Conservation (phyloP, 2,888 invertebrate species). For the Amblyteles armatorius region DNA sequence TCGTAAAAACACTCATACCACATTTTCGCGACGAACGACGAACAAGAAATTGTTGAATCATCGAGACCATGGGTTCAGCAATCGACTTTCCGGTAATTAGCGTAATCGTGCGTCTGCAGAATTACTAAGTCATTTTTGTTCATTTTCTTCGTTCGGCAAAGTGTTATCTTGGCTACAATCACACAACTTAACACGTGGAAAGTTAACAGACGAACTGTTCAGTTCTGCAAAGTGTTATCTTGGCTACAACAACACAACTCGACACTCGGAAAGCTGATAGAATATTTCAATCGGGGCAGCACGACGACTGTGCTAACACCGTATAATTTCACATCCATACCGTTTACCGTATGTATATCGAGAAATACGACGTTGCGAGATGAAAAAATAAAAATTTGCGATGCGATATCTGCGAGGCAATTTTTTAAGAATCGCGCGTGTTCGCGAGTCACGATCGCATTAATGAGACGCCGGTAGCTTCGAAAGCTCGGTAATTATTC, state of each 20-base stretch:
- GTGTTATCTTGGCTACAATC: not conserved
- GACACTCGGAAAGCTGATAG: not conserved
- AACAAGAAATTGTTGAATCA: not conserved
- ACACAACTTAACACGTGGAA: not conserved
- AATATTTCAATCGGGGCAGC: constrained; percentile 1
- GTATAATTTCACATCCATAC: not conserved
- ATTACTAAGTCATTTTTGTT: not conserved
- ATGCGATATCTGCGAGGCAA: not conserved
- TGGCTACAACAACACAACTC: not conserved
- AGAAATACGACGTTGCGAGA: not conserved
- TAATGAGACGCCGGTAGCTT: not conserved
- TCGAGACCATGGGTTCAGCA: constrained; percentile 7
- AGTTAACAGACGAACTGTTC: not conserved
- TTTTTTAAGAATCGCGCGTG: not conserved
- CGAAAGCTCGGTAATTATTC: not conserved
- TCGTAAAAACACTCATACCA: not conserved
- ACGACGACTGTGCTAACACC: not conserved
- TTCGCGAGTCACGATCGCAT: not conserved
- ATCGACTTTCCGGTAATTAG: not conserved
- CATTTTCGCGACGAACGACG: constrained; percentile 2
- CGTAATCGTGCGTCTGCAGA: not conserved
- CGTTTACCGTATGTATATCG: not conserved
- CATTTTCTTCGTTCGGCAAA: not conserved
- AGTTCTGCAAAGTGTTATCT: not conserved
- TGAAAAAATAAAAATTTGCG: not conserved